Conservation (phyloP, 2,797 vertebrate genomes). For the Sitta carolinensis region DNA sequence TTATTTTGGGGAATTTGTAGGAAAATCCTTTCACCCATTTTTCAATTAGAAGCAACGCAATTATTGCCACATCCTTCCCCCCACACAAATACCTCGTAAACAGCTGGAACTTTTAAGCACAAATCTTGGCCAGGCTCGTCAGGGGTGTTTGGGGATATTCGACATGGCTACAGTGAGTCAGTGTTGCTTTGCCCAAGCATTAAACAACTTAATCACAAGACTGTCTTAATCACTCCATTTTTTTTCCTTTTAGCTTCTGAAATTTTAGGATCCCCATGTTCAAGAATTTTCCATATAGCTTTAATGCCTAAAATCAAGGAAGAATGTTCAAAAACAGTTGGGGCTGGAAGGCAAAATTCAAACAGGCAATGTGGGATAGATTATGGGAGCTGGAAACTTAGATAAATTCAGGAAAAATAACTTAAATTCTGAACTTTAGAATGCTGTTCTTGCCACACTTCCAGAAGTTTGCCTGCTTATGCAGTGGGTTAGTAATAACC, state of each 20-base stretch:
- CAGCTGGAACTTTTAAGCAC: conserved; percentile 46
- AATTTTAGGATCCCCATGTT: not conserved
- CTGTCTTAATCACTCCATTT: not conserved
- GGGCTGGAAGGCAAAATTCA: not conserved
- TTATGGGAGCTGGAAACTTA: not conserved
- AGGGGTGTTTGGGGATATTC: conserved; percentile 21
- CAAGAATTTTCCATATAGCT: not conserved
- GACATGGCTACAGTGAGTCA: conserved; percentile 48
- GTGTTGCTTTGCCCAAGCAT: conserved; percentile 14
- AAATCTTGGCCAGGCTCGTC: conserved; percentile 8
- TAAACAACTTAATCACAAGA: conserved; percentile 21
- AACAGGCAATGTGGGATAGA: not conserved
- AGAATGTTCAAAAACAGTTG: not conserved
- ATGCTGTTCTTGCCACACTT: not conserved
- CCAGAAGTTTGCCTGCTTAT: not conserved
- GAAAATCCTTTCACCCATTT: conserved; percentile 34
- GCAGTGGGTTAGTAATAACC: not conserved
- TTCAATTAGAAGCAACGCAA: not conserved
- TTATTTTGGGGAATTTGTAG: not conserved
- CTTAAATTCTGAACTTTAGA: not conserved
- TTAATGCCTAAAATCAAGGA: not conserved
- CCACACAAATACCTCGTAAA: conserved; percentile 13
- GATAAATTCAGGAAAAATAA: not conserved
- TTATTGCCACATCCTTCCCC: conserved; percentile 32
- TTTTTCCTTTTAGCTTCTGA: not conserved